phyloP scores from a whole-genome alignment of 2,888 invertebrate genomes.

The Antheraea assamensis region DNA sequence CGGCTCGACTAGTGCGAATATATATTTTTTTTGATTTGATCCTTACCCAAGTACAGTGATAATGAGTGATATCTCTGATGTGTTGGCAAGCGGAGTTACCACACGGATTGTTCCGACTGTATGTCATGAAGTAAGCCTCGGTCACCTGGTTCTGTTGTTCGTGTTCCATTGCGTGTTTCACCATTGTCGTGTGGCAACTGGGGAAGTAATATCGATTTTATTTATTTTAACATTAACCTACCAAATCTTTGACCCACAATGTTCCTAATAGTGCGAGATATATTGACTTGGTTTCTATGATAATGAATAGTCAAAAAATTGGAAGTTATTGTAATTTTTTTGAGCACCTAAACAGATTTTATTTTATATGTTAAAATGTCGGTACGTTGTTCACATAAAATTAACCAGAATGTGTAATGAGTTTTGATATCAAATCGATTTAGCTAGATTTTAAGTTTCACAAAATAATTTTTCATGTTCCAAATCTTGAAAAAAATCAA shows the following conservation, averaged over 20 bases:
- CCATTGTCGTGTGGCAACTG: constrained; percentile 86
- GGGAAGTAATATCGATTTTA: constrained; percentile 13
- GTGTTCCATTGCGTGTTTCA: constrained; percentile 94
- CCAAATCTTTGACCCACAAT: not conserved
- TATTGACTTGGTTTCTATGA: not conserved
- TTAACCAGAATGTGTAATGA: no score
- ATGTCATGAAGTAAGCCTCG: constrained; percentile 87
- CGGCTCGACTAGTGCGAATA: no score
- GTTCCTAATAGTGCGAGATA: not conserved
- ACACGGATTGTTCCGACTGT: constrained; percentile 84
- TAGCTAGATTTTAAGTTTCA: not conserved
- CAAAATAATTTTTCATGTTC: not conserved
- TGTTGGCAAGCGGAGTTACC: constrained; percentile 87
- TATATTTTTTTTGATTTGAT: not conserved
- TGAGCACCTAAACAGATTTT: no score
- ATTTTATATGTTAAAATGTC: no score
- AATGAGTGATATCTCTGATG: constrained; percentile 90
- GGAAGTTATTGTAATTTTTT: no score
- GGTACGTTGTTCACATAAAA: no score
- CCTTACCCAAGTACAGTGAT: constrained; percentile 94
- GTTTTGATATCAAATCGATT: not conserved
- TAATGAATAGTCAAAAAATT: no score
- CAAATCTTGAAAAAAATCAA: not conserved
- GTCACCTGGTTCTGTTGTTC: constrained; percentile 94
- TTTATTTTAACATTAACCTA: not conserved